A percentile compares a stretch with the other conserved stretches of the same genome.
Conservation (phyloP, 1,140 invertebrate species). For the Ceratina japonica region DNA sequence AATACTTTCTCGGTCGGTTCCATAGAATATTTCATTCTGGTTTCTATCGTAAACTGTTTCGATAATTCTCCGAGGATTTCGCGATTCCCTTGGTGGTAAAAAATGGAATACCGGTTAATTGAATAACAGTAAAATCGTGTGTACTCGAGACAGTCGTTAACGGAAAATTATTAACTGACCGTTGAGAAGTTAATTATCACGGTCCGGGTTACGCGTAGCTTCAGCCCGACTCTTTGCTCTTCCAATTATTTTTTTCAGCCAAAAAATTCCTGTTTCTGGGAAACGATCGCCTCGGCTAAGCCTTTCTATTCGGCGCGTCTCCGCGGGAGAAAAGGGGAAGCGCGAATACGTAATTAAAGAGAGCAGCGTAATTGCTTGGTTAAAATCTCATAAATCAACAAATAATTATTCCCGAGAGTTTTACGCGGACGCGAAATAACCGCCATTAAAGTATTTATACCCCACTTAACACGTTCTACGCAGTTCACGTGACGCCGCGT, state of each 20-base stretch:
- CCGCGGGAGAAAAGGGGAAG: neutral
- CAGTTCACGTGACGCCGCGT: neutral
- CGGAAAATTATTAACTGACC: neutral
- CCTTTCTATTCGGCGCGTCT: neutral
- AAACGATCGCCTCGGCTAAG: neutral
- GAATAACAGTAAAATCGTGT: conserved; percentile 14
- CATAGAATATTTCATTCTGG: too few species aligned
- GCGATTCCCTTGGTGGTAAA: neutral
- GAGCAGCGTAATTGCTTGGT: neutral
- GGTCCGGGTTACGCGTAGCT: neutral
- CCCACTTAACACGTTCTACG: neutral
- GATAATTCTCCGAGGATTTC: neutral
- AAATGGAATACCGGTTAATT: neutral
- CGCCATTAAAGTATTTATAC: neutral
- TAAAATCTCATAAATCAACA: neutral
- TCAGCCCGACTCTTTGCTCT: neutral
- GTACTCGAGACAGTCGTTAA: neutral
- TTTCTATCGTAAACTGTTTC: neutral
- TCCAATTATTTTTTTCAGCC: conserved; percentile 11
- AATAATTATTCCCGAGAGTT: neutral
- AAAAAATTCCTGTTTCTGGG: neutral
- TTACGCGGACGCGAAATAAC: neutral
- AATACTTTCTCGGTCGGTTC: too few species aligned
- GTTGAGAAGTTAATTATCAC: conserved; percentile 27
- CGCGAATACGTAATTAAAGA: neutral